phyloP scores from a whole-genome alignment of 2,797 vertebrate species.

The Melanotaenia parkinsoni region DNA sequence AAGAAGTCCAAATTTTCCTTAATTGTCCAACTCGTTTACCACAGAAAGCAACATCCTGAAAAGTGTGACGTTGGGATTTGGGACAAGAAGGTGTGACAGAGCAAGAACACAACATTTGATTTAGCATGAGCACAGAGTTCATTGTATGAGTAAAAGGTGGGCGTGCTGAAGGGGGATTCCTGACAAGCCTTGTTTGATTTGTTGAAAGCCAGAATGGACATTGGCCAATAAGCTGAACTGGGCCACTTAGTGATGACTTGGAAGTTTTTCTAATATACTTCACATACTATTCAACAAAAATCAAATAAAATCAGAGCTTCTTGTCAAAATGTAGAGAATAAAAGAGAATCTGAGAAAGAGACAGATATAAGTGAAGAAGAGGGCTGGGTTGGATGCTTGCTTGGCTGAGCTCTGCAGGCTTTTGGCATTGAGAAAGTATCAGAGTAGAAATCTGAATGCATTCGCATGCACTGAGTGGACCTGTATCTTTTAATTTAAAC shows the following conservation, averaged over 20 bases:
- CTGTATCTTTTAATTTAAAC: conserved; percentile 34
- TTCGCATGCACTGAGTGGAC: conserved; percentile 49
- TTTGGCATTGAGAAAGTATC: conserved; percentile 53
- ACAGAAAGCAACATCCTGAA: background rate
- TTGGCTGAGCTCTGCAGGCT: conserved; percentile 45
- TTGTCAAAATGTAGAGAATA: conserved; percentile 2
- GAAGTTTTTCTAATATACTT: background rate
- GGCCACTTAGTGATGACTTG: background rate
- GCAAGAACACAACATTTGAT: conserved; percentile 14
- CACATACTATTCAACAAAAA: background rate
- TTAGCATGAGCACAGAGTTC: conserved; percentile 12
- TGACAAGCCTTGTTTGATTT: conserved; percentile 30
- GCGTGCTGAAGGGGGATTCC: conserved; percentile 31
- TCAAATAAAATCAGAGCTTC: conserved; percentile 1
- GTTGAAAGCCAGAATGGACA: conserved; percentile 20
- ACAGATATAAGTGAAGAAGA: conserved; percentile 16
- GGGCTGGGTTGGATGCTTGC: conserved; percentile 35
- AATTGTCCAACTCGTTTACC: conserved; percentile 3
- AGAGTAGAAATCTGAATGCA: conserved; percentile 55
- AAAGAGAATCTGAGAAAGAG: background rate
- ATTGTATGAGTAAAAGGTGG: conserved; percentile 12
- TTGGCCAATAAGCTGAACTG: conserved; percentile 3
- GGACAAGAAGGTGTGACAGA: conserved; percentile 21
- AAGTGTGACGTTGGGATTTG: background rate
- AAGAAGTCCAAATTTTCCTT: conserved; percentile 3